Evolutionary conservation across 2,113 vertebrate genomes (phyloP), one percentile per base, ranked within the genome.

Genomic region (Pontoporia blainvillei): DNA sequence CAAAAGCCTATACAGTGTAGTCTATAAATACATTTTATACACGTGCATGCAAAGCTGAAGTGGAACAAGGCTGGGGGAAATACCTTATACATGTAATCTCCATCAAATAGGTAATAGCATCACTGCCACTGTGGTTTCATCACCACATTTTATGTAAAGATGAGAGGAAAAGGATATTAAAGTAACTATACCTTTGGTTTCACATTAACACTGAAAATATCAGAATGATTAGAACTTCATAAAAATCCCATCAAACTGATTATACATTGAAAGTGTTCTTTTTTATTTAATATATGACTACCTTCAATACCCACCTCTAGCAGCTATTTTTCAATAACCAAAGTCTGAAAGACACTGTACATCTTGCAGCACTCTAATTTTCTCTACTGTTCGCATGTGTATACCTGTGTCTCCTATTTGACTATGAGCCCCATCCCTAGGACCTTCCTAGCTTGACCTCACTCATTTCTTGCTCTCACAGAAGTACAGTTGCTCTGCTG

Each of bases 1-100:
- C n/a, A 34, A 93, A 96, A 29, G 64, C 61, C 54, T 76, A 54
- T 41, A 61, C 8, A 39, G 23, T 41, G 0, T 76, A 84, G 73
- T 95, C 84, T 73, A 73, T 69, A 93, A 96, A 96, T 91, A 90
- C 4, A 85, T 94, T 93, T 83, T 67, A 18, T 86, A 94, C 86
- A 90, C 90, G 13, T 23, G 31, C 69, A 69, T 78, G 27, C 31
- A 82, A 96, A 34, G 21, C 86, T 67, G 52, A 91, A 83, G 39
- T 27, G 59, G 78, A 83, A 75, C 36, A 92, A 52, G 67, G 21
- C 18, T 91, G 29, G 31, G 8, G 59, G 31, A 61, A 84, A 88
- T 34, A 44, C 62, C 44, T 59, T 82, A 73, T 23, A 52, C 36
- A 39, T 27, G 34, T 67, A 31, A 64, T 72, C 73, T 87, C 36